These are phyloP conservation scores for Hypsibius dujardini DNA, from an alignment of 1,140 invertebrate genomes.

Conservation along the genomic window DNA sequence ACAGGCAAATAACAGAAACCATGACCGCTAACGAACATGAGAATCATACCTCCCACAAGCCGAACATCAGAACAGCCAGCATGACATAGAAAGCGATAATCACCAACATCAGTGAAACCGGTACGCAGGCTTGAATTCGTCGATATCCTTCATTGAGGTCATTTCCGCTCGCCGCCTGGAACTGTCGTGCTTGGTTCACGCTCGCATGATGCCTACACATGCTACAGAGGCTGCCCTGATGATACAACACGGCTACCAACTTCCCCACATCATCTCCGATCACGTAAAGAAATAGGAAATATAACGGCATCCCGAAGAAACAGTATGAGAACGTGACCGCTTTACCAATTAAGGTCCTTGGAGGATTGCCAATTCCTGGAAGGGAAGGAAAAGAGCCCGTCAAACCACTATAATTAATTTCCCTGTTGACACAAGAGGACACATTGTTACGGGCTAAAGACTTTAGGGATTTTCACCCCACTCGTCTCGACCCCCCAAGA, in stretches of 20 bases:
- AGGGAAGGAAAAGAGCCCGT: neutral
- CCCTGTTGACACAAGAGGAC: too few relatives aligned
- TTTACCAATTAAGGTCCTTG: constrained; percentile 1
- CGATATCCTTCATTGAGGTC: constrained; percentile 5
- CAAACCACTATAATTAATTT: neutral
- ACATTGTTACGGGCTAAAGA: too few relatives aligned
- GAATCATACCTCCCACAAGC: neutral
- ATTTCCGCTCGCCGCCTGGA: neutral
- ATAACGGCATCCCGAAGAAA: constrained; percentile 6
- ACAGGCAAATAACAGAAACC: too few relatives aligned
- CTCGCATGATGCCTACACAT: constrained; percentile 1
- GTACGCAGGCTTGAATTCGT: constrained; percentile 12
- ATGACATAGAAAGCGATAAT: constrained; percentile 3
- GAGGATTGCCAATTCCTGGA: constrained; percentile 16
- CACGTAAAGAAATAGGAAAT: constrained; percentile 15
- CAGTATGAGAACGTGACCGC: constrained; percentile 9
- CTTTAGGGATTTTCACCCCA: too few relatives aligned
- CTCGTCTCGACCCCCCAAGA: too few relatives aligned
- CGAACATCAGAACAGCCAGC: constrained; percentile 15
- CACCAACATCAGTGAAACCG: constrained; percentile 12
- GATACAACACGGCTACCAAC: constrained; percentile 2
- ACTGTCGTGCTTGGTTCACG: neutral
- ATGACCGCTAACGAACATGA: too few relatives aligned
- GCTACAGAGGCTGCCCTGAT: neutral
- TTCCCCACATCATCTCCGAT: constrained; percentile 15